Conservation (phyloP, 2,888 invertebrate genomes). For the Coleophora flavipennella region DNA sequence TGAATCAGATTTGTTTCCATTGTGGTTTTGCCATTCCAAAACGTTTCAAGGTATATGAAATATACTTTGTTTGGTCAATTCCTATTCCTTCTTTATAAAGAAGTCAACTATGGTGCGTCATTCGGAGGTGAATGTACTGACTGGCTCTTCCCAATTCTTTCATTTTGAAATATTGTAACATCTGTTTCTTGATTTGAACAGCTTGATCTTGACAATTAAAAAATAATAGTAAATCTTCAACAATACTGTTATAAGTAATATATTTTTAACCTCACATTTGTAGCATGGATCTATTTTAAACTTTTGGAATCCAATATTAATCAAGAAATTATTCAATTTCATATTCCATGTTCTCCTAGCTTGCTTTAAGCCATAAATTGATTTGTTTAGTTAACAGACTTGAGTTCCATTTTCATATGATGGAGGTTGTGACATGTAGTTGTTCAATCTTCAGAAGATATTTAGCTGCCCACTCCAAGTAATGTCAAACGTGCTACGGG, state of each 20-base stretch:
- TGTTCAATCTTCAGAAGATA: conserved; percentile 8
- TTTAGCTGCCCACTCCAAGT: conserved; percentile 7
- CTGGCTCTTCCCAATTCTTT: conserved; percentile 14
- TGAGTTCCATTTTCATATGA: conserved; percentile 6
- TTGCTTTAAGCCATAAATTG: conserved; percentile 11
- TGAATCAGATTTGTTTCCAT: conserved; percentile 9
- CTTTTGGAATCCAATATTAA: conserved; percentile 1
- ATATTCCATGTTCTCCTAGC: conserved; percentile 7
- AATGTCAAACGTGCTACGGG: conserved; percentile 12
- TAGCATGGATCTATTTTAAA: conserved; percentile 9
- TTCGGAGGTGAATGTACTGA: conserved; percentile 13
- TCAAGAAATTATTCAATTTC: no score
- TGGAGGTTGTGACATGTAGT: conserved; percentile 12
- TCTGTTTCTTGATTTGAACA: conserved; percentile 4
- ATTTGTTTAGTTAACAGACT: conserved; percentile 12
- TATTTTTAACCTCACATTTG: neutral
- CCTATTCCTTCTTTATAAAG: conserved; percentile 1
- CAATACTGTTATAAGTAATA: conserved; percentile 2
- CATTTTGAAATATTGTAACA: conserved; percentile 12
- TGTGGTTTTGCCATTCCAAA: conserved; percentile 15
- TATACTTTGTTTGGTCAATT: conserved; percentile 9
- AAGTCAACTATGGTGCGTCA: no score
- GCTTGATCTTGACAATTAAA: conserved; percentile 4
- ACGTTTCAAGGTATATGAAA: conserved; percentile 5
- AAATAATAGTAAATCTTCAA: conserved; percentile 1